Evolutionary conservation across 2,797 vertebrate species (phyloP).

Genomic region (Harpagifer antarcticus): DNA sequence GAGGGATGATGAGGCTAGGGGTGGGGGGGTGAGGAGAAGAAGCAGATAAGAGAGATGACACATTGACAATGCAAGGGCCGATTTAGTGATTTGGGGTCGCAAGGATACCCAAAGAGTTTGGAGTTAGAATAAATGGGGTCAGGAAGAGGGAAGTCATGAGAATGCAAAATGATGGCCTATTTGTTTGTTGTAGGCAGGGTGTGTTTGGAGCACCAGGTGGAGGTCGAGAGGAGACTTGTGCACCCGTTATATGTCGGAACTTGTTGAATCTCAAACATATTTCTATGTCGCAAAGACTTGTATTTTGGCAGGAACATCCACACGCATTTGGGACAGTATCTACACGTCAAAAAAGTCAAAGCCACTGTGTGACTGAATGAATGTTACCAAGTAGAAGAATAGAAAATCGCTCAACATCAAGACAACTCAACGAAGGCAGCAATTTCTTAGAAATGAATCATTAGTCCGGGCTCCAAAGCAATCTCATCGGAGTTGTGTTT

Average conservation of each 20-base stretch:
- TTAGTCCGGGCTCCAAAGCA: constrained; percentile 29
- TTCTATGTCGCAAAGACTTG: constrained; percentile 33
- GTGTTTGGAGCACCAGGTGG: constrained; percentile 61
- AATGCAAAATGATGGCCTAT: constrained; percentile 34
- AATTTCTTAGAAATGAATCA: constrained; percentile 44
- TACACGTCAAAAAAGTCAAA: constrained; percentile 8
- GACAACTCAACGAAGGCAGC: constrained; percentile 12
- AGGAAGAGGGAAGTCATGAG: constrained; percentile 39
- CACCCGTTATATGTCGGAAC: constrained; percentile 52
- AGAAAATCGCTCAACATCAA: neutral
- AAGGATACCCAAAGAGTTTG: constrained; percentile 8
- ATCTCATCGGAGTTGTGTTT: constrained; percentile 33
- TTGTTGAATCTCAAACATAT: constrained; percentile 34
- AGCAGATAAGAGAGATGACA: neutral
- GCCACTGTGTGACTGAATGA: neutral
- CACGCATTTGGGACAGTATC: neutral
- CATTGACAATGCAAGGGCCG: neutral
- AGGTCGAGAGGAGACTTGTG: constrained; percentile 41
- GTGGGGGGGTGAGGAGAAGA: constrained; percentile 21
- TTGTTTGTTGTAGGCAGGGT: constrained; percentile 30
- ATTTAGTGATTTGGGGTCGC: neutral
- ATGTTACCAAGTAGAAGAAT: neutral
- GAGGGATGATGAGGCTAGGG: constrained; percentile 10
- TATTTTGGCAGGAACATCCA: constrained; percentile 7
- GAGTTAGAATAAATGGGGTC: constrained; percentile 17